Conservation (phyloP, 2,888 invertebrate species). For the Heteropelma amictum region DNA sequence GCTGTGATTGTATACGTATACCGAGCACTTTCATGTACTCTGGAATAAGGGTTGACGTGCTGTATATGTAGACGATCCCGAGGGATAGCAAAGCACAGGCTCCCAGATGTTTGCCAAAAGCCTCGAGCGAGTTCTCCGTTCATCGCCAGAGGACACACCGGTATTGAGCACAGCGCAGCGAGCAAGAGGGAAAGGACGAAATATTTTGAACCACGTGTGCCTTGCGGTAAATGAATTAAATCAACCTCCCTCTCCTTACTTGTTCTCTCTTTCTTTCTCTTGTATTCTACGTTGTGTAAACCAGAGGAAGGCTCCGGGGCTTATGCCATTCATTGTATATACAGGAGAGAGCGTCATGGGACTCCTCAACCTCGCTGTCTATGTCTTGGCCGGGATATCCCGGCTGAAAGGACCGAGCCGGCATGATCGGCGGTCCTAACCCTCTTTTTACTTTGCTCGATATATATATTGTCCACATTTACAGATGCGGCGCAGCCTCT, state of each 20-base stretch:
- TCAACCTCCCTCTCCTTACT: slow-evolving; percentile 51
- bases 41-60: not conserved
- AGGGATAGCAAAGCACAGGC: slow-evolving; percentile 58
- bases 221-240: slow-evolving; percentile 67
- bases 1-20: no score
- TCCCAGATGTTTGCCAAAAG: slow-evolving; percentile 69
- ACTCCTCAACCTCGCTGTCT: not conserved
- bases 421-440: not conserved
- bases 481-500: no score
- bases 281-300: slow-evolving; percentile 41
- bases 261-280: slow-evolving; percentile 48
- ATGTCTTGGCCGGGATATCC: slow-evolving; percentile 12
- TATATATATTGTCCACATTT: no score
- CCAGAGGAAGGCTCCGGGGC: slow-evolving; percentile 36
- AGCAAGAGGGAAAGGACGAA: slow-evolving; percentile 27
- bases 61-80: slow-evolving; percentile 30
- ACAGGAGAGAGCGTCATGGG: slow-evolving; percentile 19
- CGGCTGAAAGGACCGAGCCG: not conserved
- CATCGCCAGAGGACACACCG: slow-evolving; percentile 32
- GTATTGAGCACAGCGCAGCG: slow-evolving; percentile 32
- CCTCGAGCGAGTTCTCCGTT: slow-evolving; percentile 47
- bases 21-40: no score
- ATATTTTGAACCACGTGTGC: slow-evolving; percentile 50
- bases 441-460: no score
- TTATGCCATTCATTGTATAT: slow-evolving; percentile 14